A percentile compares a stretch with the other conserved stretches of the same genome.
These are phyloP conservation scores for Oryzias javanicus DNA, from an alignment of 2,113 vertebrate genomes.

Conservation along the genomic window DNA sequence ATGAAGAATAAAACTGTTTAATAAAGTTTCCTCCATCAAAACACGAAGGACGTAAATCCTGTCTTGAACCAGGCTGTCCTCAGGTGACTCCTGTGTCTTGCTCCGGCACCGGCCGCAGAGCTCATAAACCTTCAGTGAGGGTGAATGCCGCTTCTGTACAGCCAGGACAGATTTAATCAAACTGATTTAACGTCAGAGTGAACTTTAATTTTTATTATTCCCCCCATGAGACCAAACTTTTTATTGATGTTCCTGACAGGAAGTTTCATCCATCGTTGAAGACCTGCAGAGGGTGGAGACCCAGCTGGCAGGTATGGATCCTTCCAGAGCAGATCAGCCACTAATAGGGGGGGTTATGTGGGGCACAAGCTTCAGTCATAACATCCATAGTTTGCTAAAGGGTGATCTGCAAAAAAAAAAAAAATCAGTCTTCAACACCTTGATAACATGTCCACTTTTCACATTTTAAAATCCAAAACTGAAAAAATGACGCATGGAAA, in stretches of 20 bases:
- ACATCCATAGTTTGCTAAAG: too few species aligned
- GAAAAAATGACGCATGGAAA: too few species aligned
- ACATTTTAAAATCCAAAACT: neutral
- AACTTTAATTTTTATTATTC: slow-evolving; percentile 18
- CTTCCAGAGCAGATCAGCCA: neutral
- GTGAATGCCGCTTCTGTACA: slow-evolving; percentile 15
- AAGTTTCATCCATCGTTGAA: slow-evolving; percentile 92
- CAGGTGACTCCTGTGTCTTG: slow-evolving; percentile 25
- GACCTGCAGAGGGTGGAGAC: slow-evolving; percentile 92
- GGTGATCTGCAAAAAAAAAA: too few species aligned
- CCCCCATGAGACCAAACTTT: neutral
- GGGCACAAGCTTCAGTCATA: too few species aligned
- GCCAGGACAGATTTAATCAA: slow-evolving; percentile 11
- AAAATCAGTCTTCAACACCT: too few species aligned
- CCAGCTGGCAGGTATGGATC: slow-evolving; percentile 86
- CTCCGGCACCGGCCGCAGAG: slow-evolving; percentile 2
- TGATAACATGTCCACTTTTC: neutral
- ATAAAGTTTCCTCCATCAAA: slow-evolving; percentile 13
- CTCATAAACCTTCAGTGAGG: slow-evolving; percentile 41
- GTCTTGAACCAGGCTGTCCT: slow-evolving; percentile 40
- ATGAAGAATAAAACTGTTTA: slow-evolving; percentile 15
- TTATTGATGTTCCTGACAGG: slow-evolving; percentile 71
- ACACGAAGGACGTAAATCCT: slow-evolving; percentile 39
- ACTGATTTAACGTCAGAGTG: slow-evolving; percentile 27
- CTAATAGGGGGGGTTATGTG: too few species aligned